Conservation (phyloP, 2,888 invertebrate genomes). For the Sympetrum striolatum region DNA sequence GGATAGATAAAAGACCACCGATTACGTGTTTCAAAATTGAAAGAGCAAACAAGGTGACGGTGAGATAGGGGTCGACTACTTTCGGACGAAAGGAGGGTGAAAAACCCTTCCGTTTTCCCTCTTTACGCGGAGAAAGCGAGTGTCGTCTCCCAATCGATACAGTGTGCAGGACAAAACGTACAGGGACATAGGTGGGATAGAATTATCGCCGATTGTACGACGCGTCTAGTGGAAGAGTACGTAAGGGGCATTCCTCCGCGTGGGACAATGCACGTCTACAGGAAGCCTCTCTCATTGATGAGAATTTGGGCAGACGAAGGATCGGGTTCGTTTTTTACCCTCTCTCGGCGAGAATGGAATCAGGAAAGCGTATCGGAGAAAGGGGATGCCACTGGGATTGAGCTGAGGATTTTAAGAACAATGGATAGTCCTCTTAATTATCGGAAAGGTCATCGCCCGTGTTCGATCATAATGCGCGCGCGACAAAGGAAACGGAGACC, state of each 20-base stretch:
- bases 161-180: background rate
- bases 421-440: background rate
- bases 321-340: background rate
- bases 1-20: background rate
- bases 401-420: background rate
- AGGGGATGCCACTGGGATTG: background rate
- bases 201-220: background rate
- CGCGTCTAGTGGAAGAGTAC: background rate
- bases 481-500: background rate
- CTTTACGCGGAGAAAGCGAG: background rate
- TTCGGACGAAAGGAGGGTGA: no score
- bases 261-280: background rate
- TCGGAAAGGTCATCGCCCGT: background rate
- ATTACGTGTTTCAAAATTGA: background rate
- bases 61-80: background rate
- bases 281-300: background rate
- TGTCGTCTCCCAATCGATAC: background rate
- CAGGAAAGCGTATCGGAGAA: background rate
- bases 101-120: no score
- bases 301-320: background rate
- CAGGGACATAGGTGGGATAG: background rate
- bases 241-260: background rate
- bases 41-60: background rate
- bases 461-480: background rate
- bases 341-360: background rate